Evolutionary conservation across 2,888 invertebrate species (phyloP), one percentile per base, ranked within the genome.

Genomic region (Halocaridina rubra): DNA sequence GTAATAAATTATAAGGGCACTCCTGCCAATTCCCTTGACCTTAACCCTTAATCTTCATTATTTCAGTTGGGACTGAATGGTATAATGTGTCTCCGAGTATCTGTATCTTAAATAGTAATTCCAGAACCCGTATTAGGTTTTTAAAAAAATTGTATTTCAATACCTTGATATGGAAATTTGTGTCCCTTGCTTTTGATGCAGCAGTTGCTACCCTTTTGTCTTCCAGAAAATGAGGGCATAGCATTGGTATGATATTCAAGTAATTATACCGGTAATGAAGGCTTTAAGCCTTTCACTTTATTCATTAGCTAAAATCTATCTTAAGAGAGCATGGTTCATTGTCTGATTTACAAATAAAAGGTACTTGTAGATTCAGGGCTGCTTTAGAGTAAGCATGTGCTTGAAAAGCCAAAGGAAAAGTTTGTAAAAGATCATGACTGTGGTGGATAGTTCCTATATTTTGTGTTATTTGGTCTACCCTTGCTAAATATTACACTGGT

Each of bases 351-450:
- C 16, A 46, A 53, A 27, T 53, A 22, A 22, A 19, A n/a, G n/a
- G n/a, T n/a, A n/a, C n/a, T n/a, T n/a, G 32, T 64, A 29, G 46
- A 33, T 74, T 46, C 72, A 27, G 72, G 16, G 53, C 39, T 39
- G 22, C 57, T 19, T 3, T 77, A 59, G 59, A 77, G 59, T 77
- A 77, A 61, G 61, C 32, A n/a, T n/a, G 32, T 57, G 77, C 77
- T 77, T 77, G 33, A 30, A 27, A 77, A 77, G 77, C 61, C 29
- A 77, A 32, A 33, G n/a, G 33, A n/a, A 24, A 46, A 46, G 27
- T 74, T 74, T 74, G 24, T 74, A 19, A n/a, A n/a, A n/a, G n/a
- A n/a, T n/a, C n/a, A n/a, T n/a, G n/a, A n/a, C n/a, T n/a, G n/a
- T n/a, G n/a, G n/a, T n/a, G n/a, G n/a, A n/a, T n/a, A n/a, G n/a